phyloP scores from a whole-genome alignment of 2,888 invertebrate species.

The Hedya salicella region DNA sequence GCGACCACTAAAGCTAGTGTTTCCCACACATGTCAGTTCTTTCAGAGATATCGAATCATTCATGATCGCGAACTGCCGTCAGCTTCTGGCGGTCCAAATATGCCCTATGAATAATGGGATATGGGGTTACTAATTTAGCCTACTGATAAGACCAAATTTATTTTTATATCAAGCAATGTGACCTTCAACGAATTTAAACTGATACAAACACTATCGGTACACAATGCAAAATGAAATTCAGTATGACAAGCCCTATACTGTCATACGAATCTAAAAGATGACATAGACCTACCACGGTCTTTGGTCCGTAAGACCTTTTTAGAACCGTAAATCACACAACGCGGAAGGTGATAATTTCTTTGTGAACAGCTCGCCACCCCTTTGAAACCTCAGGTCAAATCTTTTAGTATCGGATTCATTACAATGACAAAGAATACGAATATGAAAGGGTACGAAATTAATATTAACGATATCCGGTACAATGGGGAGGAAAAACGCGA shows the following conservation, averaged over 20 bases:
- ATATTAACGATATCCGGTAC: slow-evolving; percentile 83
- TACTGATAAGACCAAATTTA: too few relatives aligned
- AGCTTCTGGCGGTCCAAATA: too few relatives aligned
- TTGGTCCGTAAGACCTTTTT: neutral
- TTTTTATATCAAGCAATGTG: too few relatives aligned
- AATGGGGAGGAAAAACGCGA: slow-evolving; percentile 79
- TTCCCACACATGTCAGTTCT: too few relatives aligned
- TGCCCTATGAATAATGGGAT: too few relatives aligned
- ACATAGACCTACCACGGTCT: neutral
- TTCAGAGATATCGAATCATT: too few relatives aligned
- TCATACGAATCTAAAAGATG: neutral
- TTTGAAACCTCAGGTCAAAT: slow-evolving; percentile 34
- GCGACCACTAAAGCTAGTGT: too few relatives aligned
- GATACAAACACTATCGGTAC: too few relatives aligned
- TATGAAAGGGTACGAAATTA: slow-evolving; percentile 82
- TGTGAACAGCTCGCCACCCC: slow-evolving; percentile 23
- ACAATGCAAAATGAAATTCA: slow-evolving; percentile 6
- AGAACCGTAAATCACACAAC: neutral
- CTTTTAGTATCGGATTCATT: slow-evolving; percentile 63
- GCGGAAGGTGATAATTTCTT: slow-evolving; percentile 32
- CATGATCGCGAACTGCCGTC: too few relatives aligned
- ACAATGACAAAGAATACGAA: slow-evolving; percentile 79
- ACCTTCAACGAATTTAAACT: too few relatives aligned
- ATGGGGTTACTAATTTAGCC: too few relatives aligned
- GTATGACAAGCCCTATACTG: neutral